phyloP scores from a whole-genome alignment of 1,140 invertebrate genomes.

The Cephus cinctus region DNA sequence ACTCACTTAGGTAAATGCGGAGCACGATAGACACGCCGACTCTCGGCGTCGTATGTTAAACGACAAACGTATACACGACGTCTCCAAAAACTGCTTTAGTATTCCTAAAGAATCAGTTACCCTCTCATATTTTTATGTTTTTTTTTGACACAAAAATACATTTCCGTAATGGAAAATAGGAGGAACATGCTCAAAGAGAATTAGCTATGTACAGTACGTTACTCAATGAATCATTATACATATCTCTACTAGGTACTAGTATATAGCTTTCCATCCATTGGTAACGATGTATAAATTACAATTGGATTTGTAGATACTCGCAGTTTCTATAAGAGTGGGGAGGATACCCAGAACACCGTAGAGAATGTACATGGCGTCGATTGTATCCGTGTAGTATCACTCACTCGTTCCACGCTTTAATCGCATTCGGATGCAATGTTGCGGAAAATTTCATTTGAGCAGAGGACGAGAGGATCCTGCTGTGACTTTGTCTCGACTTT shows the following conservation, averaged over 20 bases:
- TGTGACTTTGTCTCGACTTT: slow-evolving; percentile 53
- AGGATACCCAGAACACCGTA: slow-evolving; percentile 3
- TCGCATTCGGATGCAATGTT: slow-evolving; percentile 57
- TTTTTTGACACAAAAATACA: no score
- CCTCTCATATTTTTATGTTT: no score
- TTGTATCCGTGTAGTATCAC: slow-evolving; percentile 29
- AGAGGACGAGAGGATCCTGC: slow-evolving; percentile 42
- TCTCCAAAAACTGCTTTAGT: no score
- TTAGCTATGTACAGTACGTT: no score
- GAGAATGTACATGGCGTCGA: slow-evolving; percentile 16
- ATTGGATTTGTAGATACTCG: slow-evolving; percentile 45
- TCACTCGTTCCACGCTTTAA: slow-evolving; percentile 48
- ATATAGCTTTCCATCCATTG: background rate
- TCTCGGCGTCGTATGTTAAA: no score
- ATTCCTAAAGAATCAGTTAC: no score
- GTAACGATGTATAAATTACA: slow-evolving; percentile 40
- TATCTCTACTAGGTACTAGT: background rate
- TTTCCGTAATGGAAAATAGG: no score
- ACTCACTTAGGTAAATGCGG: background rate
- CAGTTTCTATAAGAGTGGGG: slow-evolving; percentile 4
- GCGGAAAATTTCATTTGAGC: slow-evolving; percentile 57
- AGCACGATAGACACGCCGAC: background rate
- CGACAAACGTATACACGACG: no score
- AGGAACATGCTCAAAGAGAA: no score
- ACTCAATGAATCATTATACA: no score